Percentiles rank a stretch among this genome's conserved stretches.
Evolutionary conservation across 2,113 vertebrate species (phyloP).

Genomic region (Hypocryptadius cinnamomeus): DNA sequence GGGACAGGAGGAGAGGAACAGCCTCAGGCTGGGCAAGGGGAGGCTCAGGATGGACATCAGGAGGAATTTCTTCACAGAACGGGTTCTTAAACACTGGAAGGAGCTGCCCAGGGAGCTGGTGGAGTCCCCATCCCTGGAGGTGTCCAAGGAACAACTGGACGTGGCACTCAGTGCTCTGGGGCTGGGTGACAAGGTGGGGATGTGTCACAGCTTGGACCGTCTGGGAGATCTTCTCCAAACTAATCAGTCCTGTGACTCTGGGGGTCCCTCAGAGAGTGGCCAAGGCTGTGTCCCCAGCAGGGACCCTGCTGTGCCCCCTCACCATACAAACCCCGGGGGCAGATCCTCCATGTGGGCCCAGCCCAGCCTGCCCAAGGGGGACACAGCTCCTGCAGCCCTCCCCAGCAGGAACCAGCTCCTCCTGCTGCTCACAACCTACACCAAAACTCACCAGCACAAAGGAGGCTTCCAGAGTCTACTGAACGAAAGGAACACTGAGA

Average conservation of each 20-base stretch:
- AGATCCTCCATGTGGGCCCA: too few relatives aligned
- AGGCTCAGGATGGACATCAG: fast-evolving
- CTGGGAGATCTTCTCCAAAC: background rate
- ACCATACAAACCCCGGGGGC: background rate
- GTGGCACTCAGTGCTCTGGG: background rate
- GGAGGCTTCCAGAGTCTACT: fast-evolving
- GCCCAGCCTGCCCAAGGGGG: fast-evolving
- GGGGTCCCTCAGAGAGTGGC: background rate
- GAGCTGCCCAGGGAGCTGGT: background rate
- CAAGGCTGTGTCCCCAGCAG: background rate
- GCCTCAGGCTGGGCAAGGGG: background rate
- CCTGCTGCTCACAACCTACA: fast-evolving
- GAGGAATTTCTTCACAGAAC: background rate
- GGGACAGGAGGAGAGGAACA: background rate
- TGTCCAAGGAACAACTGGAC: fast-evolving
- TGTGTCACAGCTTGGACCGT: fast-evolving
- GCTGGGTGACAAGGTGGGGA: background rate
- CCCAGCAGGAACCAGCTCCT: fast-evolving
- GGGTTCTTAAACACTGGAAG: fast-evolving
- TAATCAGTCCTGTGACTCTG: fast-evolving
- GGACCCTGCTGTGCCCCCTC: background rate
- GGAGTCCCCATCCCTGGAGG: background rate
- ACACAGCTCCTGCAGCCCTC: background rate
- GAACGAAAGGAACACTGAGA: background rate
- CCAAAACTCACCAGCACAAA: background rate